Base-by-base conservation (phyloP, 2,113 vertebrate species). In the Lanius collurio region DNA sequence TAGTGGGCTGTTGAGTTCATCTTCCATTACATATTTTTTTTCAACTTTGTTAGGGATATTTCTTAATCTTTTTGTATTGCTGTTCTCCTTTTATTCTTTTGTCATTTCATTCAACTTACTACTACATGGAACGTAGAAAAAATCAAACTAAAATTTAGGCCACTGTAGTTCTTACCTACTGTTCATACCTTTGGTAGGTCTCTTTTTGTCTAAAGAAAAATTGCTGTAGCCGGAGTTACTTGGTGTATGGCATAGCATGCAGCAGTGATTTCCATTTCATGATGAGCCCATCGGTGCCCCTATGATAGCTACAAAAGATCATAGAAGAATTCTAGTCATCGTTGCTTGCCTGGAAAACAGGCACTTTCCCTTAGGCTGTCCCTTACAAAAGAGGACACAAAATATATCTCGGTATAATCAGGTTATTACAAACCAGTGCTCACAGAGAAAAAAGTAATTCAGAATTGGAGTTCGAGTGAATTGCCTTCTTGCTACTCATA, bases 11-110 rank as follows among this genome's bases (percentile, higher is more conserved):
- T 62, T 59, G 14, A 59, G 14, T 59, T 86, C 0, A 1, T 57
- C 28, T 70, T 39, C 46, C 7, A 3, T 39, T 62, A 37, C 1
- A 1, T 57, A 49, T 56, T 70, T 75, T 52, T 47, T 27, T 8
- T 56, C 28, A 24, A 5, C 1, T 81, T 53, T 73, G 21, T 49
- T 59, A 22, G 0, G 0, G 37, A 2, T 65, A 30, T 62, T 87
- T 71, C 30, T 83, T 87, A 70, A 20, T 5, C 8, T 53, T 87
- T 83, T 19, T 4, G 4, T 94, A 7, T 49, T 68, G 31, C 16
- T 47, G 19, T 90, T 65, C 7, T 57, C 56, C 52, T 71, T 50
- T 8, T 44, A 15, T 76, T 83, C 3, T 12, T 77, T 73, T 59
- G 15, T 89, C 4, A 31, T 56, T 74, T n/a, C 13, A 17, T 82